Evolutionary conservation across 1,140 invertebrate species (phyloP).

Genomic region (Euura saliciscinereae): DNA sequence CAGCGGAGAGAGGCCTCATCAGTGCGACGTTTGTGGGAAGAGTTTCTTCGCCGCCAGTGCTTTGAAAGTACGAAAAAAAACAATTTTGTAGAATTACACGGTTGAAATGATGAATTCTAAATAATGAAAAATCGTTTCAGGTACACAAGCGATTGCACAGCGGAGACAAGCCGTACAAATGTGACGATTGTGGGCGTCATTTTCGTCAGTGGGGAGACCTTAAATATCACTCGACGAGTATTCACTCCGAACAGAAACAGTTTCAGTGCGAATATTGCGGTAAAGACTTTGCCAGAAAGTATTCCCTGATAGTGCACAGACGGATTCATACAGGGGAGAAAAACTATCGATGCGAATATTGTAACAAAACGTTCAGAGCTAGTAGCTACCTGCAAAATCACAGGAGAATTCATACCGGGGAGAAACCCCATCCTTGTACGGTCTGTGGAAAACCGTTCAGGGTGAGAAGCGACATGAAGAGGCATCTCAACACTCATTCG

Average conservation of each 20-base stretch:
- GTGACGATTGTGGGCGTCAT: conserved; percentile 75
- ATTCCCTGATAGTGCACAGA: conserved; percentile 89
- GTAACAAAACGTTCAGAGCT: conserved; percentile 82
- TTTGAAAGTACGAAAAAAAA: conserved; percentile 65
- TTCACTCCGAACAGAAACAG: conserved; percentile 81
- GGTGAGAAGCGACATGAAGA: conserved; percentile 84
- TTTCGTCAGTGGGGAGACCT: conserved; percentile 90
- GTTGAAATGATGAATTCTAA: neutral
- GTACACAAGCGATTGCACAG: conserved; percentile 77
- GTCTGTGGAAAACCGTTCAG: conserved; percentile 85
- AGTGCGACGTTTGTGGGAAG: conserved; percentile 83
- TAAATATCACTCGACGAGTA: conserved; percentile 86
- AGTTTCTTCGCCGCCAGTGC: conserved; percentile 81
- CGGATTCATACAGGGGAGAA: conserved; percentile 89
- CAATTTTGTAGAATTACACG: conserved; percentile 8
- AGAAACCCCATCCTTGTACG: conserved; percentile 79
- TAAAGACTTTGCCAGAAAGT: conserved; percentile 91
- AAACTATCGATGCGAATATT: conserved; percentile 88
- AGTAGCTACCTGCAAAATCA: conserved; percentile 87
- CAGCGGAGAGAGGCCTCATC: conserved; percentile 75
- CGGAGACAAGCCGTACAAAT: conserved; percentile 81
- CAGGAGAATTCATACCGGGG: conserved; percentile 89
- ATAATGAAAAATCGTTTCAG: conserved; percentile 41
- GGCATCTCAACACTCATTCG: conserved; percentile 82
- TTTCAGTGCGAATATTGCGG: conserved; percentile 92